Conservation (phyloP, 2,113 vertebrate genomes). For the Triplophysa siluroides region DNA sequence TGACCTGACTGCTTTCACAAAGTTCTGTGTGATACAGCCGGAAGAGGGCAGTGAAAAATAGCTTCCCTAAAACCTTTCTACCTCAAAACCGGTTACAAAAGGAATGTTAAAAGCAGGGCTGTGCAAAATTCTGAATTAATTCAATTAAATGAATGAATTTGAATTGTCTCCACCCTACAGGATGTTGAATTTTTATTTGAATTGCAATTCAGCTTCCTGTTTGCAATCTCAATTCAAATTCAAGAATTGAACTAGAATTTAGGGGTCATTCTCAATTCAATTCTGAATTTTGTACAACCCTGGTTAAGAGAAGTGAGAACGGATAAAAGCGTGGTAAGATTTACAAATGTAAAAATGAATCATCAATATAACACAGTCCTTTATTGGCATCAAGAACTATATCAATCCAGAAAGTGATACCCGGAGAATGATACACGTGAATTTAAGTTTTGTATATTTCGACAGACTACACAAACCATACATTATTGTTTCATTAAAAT, state of each 20-base stretch:
- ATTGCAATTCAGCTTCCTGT: too few relatives aligned
- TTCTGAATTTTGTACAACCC: too few relatives aligned
- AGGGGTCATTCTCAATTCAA: too few relatives aligned
- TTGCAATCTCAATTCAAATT: too few relatives aligned
- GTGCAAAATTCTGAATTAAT: too few relatives aligned
- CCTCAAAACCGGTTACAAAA: not conserved
- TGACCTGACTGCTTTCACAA: not conserved
- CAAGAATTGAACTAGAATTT: too few relatives aligned
- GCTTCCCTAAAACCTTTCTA: not conserved
- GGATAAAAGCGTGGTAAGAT: not conserved
- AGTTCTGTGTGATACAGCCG: not conserved
- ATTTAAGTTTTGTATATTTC: not conserved
- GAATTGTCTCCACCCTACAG: too few relatives aligned
- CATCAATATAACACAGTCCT: conserved; percentile 19
- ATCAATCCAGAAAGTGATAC: not conserved
- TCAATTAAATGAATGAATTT: too few relatives aligned
- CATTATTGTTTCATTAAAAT: too few relatives aligned
- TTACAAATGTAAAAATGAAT: conserved; percentile 20
- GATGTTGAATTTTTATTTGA: too few relatives aligned
- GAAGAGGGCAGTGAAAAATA: conserved; percentile 27
- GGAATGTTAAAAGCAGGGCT: not conserved
- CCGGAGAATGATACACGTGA: not conserved
- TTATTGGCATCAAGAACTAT: conserved; percentile 39
- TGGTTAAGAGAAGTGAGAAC: not conserved
- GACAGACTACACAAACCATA: not conserved